Percentiles rank a stretch among this genome's conserved stretches.
Conservation (phyloP, 2,113 vertebrate genomes). For the Zosterops pallidus region DNA sequence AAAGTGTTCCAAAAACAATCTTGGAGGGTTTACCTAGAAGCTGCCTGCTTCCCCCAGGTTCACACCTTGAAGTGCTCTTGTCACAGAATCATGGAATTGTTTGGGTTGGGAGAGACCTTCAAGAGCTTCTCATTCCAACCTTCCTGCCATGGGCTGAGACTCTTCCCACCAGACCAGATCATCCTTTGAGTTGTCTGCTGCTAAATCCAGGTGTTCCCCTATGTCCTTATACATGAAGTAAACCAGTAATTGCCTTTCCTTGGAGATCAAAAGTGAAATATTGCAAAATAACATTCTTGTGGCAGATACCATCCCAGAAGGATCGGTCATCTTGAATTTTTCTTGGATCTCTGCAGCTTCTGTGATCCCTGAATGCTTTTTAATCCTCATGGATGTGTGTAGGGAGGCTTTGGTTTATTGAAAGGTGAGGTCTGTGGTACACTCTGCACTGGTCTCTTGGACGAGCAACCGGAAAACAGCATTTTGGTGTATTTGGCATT, state of each 20-base stretch:
- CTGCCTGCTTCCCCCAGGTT: neutral
- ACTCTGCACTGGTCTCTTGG: neutral
- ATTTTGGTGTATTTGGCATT: neutral
- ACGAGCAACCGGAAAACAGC: neutral
- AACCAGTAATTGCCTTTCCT: neutral
- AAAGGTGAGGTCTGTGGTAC: neutral
- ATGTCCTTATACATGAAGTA: neutral
- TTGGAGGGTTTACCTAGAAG: neutral
- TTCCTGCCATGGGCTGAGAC: neutral
- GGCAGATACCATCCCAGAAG: neutral
- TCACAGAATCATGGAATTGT: neutral
- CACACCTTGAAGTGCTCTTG: neutral
- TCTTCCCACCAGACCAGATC: neutral
- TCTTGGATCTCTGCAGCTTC: neutral
- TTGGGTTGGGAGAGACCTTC: neutral
- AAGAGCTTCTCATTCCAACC: neutral
- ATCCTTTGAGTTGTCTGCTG: neutral
- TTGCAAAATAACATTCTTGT: neutral
- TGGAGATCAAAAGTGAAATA: neutral
- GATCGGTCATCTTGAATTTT: neutral
- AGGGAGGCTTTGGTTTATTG: neutral
- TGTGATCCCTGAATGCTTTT: neutral
- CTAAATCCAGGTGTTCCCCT: neutral
- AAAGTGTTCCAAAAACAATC: neutral
- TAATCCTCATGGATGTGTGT: neutral